Conservation (phyloP, 2,113 vertebrate species). For the Sebastes fasciatus region DNA sequence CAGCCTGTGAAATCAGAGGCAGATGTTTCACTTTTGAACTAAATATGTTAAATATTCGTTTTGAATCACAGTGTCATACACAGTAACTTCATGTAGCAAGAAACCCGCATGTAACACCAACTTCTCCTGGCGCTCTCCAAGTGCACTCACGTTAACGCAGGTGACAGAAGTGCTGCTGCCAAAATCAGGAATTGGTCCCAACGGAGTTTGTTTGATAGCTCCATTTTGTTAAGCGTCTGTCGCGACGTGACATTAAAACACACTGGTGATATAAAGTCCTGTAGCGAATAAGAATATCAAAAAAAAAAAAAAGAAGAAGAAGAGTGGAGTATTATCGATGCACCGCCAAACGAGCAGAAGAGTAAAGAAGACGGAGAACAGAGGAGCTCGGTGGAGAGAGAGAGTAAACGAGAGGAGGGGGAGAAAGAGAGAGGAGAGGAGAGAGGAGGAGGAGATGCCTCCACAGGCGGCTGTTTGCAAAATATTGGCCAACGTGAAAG, state of each 20-base stretch:
- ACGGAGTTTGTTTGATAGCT: slow-evolving; percentile 81
- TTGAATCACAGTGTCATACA: slow-evolving; percentile 18
- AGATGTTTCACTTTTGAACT: slow-evolving; percentile 30
- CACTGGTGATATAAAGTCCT: slow-evolving; percentile 62
- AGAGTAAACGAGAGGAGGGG: slow-evolving; percentile 72
- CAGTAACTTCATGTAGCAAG: slow-evolving; percentile 20
- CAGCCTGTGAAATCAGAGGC: slow-evolving; percentile 34
- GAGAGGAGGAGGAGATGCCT: slow-evolving; percentile 83
- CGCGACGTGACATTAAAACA: slow-evolving; percentile 88
- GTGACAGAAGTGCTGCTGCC: slow-evolving; percentile 85
- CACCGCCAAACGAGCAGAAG: slow-evolving; percentile 76
- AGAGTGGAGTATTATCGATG: slow-evolving; percentile 77
- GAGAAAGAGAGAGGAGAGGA: slow-evolving; percentile 75
- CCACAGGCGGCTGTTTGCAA: slow-evolving; percentile 80
- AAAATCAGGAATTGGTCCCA: slow-evolving; percentile 86
- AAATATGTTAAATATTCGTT: slow-evolving; percentile 26
- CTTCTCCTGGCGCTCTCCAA: slow-evolving; percentile 59
- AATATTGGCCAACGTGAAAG: slow-evolving; percentile 76
- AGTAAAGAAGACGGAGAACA: slow-evolving; percentile 78
- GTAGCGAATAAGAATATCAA: slow-evolving; percentile 57
- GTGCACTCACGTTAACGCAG: slow-evolving; percentile 87
- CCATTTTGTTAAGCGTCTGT: slow-evolving; percentile 83
- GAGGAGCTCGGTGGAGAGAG: slow-evolving; percentile 74
- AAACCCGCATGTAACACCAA: slow-evolving; percentile 38
- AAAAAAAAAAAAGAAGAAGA: slow-evolving; percentile 32